Conservation (phyloP, 2,113 vertebrate species). For the Stegostoma tigrinum region DNA sequence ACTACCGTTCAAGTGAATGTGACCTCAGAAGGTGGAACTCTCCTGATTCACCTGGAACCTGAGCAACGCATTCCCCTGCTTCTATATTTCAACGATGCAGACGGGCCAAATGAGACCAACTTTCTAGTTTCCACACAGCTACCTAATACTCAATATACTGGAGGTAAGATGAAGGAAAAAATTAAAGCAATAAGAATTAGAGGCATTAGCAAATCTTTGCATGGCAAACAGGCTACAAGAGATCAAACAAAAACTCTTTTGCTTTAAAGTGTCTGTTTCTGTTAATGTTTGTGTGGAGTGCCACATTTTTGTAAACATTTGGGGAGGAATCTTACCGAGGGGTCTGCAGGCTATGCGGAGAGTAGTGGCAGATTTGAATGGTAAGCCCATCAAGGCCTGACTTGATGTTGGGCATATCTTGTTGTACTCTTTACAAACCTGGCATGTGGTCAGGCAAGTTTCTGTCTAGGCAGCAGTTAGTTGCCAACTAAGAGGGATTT, state of each 20-base stretch:
- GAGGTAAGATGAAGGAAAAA: conserved; percentile 54
- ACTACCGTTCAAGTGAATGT: conserved; percentile 73
- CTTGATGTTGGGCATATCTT: no score
- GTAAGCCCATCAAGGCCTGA: no score
- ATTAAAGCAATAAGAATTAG: neutral
- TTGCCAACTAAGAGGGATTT: no score
- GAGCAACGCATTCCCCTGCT: conserved; percentile 61
- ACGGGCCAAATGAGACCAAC: conserved; percentile 65
- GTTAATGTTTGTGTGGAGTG: neutral
- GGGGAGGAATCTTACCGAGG: no score
- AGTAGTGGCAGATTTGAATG: no score
- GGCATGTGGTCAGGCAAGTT: no score
- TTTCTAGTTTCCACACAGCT: conserved; percentile 61
- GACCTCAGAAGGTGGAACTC: conserved; percentile 59
- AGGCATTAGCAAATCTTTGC: neutral
- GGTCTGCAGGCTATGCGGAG: no score
- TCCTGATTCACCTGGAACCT: conserved; percentile 75
- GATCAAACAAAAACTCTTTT: neutral
- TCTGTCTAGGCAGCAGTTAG: no score
- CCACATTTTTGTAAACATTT: neutral
- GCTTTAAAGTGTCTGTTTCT: neutral
- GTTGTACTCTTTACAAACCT: no score
- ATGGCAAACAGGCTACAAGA: neutral
- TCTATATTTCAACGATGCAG: conserved; percentile 69
- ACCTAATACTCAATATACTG: conserved; percentile 48